Conservation (phyloP, 1,140 invertebrate species). For the Aricia agestis region DNA sequence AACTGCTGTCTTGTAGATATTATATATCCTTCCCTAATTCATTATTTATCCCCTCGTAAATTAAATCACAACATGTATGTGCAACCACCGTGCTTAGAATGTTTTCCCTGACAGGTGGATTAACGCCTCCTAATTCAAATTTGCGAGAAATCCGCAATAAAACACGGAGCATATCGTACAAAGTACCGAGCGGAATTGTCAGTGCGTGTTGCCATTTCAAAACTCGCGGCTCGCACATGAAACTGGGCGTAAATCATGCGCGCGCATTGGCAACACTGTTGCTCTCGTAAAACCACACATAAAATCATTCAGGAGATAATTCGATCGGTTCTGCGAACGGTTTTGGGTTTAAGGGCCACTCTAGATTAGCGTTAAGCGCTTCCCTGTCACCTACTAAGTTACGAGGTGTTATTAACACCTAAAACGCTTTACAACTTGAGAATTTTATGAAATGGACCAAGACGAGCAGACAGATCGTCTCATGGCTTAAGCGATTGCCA, state of each 20-base stretch:
- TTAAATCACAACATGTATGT: neutral
- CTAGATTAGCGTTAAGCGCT: conserved; percentile 20
- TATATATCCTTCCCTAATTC: too few relatives aligned
- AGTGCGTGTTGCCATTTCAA: conserved; percentile 48
- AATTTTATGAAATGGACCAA: neutral
- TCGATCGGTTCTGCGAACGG: conserved; percentile 63
- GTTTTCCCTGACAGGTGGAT: conserved; percentile 17
- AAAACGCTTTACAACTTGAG: neutral
- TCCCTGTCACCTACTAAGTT: conserved; percentile 16
- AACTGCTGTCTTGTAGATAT: too few relatives aligned
- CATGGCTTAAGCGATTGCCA: too few relatives aligned
- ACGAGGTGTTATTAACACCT: conserved; percentile 6
- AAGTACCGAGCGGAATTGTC: conserved; percentile 30
- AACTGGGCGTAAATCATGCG: conserved; percentile 52
- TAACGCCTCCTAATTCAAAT: conserved; percentile 23
- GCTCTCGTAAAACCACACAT: conserved; percentile 58
- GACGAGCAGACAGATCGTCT: too few relatives aligned
- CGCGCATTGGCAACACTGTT: conserved; percentile 55
- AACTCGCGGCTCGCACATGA: conserved; percentile 46
- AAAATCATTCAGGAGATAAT: conserved; percentile 65
- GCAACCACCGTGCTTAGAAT: neutral
- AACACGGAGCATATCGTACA: conserved; percentile 26
- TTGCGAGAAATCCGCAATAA: conserved; percentile 24
- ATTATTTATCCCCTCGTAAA: neutral
- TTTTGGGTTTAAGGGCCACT: conserved; percentile 38